These are phyloP conservation scores for Nematostella vectensis DNA, from an alignment of 92 coral and sea anemone genomes.

Conservation along the genomic window DNA sequence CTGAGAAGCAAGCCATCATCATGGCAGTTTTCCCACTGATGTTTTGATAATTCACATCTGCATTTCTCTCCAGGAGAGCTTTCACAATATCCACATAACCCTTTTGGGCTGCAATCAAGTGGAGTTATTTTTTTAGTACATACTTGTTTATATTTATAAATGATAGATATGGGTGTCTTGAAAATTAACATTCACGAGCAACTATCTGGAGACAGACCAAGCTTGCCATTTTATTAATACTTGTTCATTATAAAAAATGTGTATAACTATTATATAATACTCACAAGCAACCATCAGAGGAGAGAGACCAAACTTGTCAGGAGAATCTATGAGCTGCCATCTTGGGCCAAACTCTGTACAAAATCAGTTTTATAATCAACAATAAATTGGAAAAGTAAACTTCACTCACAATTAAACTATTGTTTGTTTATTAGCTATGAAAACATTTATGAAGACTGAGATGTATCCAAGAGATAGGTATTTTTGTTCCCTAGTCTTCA, in stretches of 20 bases:
- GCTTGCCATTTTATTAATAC: no score
- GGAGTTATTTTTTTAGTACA: no score
- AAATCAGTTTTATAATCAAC: no score
- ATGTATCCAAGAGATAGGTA: no score
- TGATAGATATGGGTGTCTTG: no score
- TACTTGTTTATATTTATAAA: no score
- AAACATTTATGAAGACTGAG: no score
- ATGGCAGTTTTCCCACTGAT: constrained; percentile 90
- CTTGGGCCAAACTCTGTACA: constrained; percentile 44
- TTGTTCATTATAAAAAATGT: no score
- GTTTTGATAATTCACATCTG: constrained; percentile 82
- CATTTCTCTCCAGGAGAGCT: constrained; percentile 59
- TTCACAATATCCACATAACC: constrained; percentile 71
- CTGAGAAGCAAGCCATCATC: constrained; percentile 96
- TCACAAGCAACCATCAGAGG: constrained; percentile 94
- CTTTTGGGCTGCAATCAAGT: constrained; percentile 66
- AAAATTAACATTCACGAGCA: no score
- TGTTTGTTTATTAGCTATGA: background rate
- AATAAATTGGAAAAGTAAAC: background rate
- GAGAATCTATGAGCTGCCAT: constrained; percentile 89
- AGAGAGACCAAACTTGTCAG: constrained; percentile 96
- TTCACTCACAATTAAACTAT: background rate
- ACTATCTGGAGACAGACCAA: no score
- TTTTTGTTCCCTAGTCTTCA: no score
- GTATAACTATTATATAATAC: no score